Evolutionary conservation across 2,113 vertebrate species (phyloP).

Genomic region (Microtus montanus): DNA sequence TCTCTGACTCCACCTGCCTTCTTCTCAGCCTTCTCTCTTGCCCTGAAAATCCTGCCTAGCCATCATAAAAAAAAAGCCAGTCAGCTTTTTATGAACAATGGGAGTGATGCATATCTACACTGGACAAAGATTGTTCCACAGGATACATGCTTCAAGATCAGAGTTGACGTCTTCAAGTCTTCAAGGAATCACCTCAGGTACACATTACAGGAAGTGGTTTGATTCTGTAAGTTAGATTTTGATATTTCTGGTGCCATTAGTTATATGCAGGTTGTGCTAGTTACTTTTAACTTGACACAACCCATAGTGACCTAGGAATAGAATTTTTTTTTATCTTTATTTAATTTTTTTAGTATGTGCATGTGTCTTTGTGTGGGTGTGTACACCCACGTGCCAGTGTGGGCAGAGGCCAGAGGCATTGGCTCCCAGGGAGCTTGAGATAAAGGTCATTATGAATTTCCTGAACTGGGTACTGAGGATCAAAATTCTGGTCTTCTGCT

Average conservation of each 20-base stretch:
- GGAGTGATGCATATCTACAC: not conserved
- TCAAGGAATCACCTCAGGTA: not conserved
- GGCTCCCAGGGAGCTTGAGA: not conserved
- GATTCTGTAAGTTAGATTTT: conserved; percentile 30
- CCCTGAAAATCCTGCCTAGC: not conserved
- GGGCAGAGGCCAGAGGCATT: not conserved
- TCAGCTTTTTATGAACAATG: not conserved
- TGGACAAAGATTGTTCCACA: not conserved
- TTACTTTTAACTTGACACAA: not conserved
- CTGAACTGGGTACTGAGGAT: not conserved
- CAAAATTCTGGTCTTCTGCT: not conserved
- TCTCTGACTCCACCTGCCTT: not conserved
- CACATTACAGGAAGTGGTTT: not conserved
- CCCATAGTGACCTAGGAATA: too few species aligned
- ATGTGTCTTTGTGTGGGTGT: not conserved
- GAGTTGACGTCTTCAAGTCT: conserved; percentile 28
- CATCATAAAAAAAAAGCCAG: not conserved
- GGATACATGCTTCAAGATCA: not conserved
- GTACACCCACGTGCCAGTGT: too few species aligned
- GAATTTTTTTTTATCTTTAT: not conserved
- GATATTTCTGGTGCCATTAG: conserved; percentile 11
- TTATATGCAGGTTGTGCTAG: not conserved
- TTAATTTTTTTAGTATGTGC: not conserved
- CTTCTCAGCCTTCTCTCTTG: not conserved
- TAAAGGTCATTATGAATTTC: not conserved